phyloP scores from a whole-genome alignment of 2,888 invertebrate species.

The Oscheius myriophilus region DNA sequence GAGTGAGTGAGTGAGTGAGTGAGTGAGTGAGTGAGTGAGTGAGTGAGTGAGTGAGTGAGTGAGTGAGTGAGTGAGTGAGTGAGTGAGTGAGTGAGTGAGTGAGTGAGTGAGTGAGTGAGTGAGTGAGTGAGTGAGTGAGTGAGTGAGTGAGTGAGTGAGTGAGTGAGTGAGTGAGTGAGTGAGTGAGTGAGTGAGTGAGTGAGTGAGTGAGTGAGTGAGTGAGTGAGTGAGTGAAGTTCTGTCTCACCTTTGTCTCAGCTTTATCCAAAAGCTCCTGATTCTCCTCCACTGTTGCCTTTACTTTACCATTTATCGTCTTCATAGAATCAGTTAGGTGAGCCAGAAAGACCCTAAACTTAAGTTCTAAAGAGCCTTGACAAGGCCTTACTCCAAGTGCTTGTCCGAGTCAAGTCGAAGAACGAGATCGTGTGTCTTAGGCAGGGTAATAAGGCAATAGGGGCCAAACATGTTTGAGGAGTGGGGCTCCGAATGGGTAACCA shows the following conservation, averaged over 20 bases:
- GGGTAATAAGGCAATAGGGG: slow-evolving; percentile 82
- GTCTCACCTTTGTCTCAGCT: slow-evolving; percentile 82
- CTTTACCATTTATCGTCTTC: slow-evolving; percentile 28
- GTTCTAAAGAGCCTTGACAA: too few species aligned
- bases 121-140: background rate
- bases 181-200: background rate
- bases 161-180: background rate
- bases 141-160: background rate
- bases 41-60: background rate
- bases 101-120: background rate
- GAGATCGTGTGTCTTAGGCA: slow-evolving; percentile 89
- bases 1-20: background rate
- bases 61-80: background rate
- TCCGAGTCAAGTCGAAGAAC: slow-evolving; percentile 84
- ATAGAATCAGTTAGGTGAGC: slow-evolving; percentile 28
- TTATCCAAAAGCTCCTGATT: slow-evolving; percentile 52
- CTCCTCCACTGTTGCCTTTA: slow-evolving; percentile 32
- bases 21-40: background rate
- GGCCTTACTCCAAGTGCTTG: slow-evolving; percentile 31
- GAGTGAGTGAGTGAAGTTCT: background rate
- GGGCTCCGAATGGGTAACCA: slow-evolving; percentile 76
- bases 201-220: background rate
- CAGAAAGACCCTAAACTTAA: slow-evolving; percentile 4
- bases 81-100: background rate
- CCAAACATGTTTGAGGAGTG: slow-evolving; percentile 70